These are phyloP conservation scores for Anser cygnoides DNA, from an alignment of 2,113 vertebrate genomes.

Conservation along the genomic window DNA sequence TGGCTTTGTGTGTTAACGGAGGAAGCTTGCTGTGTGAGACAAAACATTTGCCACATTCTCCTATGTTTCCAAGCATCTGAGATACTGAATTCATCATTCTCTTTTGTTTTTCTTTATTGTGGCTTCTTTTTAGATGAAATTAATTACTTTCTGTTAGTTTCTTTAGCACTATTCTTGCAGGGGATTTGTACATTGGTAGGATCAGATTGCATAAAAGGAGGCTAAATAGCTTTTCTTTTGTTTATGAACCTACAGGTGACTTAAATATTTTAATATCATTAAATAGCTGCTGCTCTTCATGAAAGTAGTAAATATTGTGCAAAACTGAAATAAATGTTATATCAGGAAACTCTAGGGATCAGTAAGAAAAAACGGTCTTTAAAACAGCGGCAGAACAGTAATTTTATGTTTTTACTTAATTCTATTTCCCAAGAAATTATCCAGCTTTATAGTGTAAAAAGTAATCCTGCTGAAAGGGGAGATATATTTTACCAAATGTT, in stretches of 20 bases:
- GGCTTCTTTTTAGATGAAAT: neutral
- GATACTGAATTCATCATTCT: neutral
- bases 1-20: neutral
- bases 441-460: neutral
- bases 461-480: neutral
- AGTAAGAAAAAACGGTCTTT: neutral
- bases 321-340: conserved; percentile 17
- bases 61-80: neutral
- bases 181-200: neutral
- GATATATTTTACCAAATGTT: neutral
- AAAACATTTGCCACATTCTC: neutral
- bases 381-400: neutral
- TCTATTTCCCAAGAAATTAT: conserved; percentile 11
- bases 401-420: conserved; percentile 14
- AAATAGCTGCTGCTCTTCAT: neutral
- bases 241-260: neutral
- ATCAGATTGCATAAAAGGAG: neutral
- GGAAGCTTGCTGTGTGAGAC: neutral
- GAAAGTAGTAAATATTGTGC: neutral
- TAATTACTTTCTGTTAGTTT: neutral
- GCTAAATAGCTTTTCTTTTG: conserved; percentile 12
- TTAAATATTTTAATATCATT: conserved; percentile 41
- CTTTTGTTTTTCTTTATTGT: neutral
- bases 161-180: neutral
- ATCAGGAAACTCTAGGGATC: neutral